A percentile compares a stretch with the other conserved stretches of the same genome.
Evolutionary conservation across 2,113 vertebrate genomes (phyloP).

Genomic region (Regulus satrapa): DNA sequence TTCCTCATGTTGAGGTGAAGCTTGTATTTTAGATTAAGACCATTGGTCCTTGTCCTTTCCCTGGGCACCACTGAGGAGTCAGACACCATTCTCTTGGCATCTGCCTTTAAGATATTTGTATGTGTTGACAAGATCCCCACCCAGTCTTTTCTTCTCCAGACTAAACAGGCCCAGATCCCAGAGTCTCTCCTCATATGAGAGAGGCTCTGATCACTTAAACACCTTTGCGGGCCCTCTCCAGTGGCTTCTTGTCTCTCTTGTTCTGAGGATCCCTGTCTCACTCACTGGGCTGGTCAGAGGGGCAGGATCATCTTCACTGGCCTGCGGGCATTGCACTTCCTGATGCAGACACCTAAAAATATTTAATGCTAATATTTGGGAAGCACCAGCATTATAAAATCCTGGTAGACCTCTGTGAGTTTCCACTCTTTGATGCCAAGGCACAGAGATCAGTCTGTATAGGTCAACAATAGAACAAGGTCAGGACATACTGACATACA

Average conservation of each 20-base stretch:
- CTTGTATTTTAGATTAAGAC: background rate
- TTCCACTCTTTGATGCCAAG: background rate
- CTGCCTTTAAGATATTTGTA: background rate
- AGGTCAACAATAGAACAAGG: background rate
- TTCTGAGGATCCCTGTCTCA: background rate
- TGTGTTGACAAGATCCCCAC: background rate
- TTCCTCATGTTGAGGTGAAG: background rate
- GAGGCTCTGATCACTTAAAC: background rate
- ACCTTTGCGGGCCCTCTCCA: background rate
- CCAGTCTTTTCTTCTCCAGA: background rate
- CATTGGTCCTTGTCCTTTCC: background rate
- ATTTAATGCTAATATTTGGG: background rate
- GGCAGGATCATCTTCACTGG: background rate
- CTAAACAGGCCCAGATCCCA: rapidly evolving
- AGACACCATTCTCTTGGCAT: background rate
- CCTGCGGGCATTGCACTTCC: background rate
- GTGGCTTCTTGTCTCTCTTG: background rate
- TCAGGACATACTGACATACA: background rate
- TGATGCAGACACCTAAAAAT: background rate
- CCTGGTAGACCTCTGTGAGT: background rate
- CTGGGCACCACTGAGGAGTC: background rate
- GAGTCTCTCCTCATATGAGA: background rate
- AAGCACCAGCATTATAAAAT: background rate
- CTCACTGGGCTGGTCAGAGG: background rate
- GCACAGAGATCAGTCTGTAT: background rate